These are phyloP conservation scores for Sandelia bainsii DNA, from an alignment of 2,797 vertebrate genomes.

Conservation along the genomic window DNA sequence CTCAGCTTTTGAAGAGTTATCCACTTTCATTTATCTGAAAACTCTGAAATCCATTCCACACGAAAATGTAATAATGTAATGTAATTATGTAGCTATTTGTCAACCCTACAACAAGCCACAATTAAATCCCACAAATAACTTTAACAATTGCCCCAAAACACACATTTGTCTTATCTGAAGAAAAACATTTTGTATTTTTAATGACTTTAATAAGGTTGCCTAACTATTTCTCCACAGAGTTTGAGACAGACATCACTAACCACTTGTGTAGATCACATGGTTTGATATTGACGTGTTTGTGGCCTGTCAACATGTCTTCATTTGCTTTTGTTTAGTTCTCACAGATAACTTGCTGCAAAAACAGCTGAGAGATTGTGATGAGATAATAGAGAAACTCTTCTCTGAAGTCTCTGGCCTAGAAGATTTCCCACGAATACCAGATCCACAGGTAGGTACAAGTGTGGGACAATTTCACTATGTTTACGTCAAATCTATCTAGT, in stretches of 20 bases:
- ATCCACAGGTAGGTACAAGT: conserved; percentile 78
- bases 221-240: too few relatives aligned
- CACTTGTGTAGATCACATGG: neutral
- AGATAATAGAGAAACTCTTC: conserved; percentile 86
- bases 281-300: neutral
- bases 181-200: too few relatives aligned
- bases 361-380: conserved; percentile 67
- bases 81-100: too few relatives aligned
- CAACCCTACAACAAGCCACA: too few relatives aligned
- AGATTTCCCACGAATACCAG: conserved; percentile 61
- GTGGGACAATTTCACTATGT: neutral
- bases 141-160: too few relatives aligned
- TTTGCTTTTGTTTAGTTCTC: conserved; percentile 67
- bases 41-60: too few relatives aligned
- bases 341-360: conserved; percentile 78
- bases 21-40: neutral
- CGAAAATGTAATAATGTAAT: too few relatives aligned
- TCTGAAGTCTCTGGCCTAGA: conserved; percentile 74
- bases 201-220: too few relatives aligned
- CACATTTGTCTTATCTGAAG: too few relatives aligned
- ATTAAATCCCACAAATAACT: too few relatives aligned
- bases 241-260: too few relatives aligned
- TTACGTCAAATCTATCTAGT: too few relatives aligned
- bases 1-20: neutral
- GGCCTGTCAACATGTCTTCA: neutral